phyloP scores from a whole-genome alignment of 2,113 vertebrate genomes.

The Elephantulus edwardii region DNA sequence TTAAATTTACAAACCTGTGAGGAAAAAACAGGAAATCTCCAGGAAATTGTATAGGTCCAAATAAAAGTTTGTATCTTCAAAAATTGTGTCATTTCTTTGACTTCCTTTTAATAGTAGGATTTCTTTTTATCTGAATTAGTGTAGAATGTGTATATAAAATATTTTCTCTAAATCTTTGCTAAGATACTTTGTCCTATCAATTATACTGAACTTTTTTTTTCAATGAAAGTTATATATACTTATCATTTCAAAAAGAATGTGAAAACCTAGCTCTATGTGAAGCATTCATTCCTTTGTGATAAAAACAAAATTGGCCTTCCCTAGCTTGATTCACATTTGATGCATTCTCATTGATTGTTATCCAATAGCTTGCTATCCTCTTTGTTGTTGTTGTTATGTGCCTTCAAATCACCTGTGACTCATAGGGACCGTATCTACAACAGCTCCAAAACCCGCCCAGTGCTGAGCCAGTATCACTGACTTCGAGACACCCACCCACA shows the following conservation, averaged over 20 bases:
- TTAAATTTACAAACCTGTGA: neutral
- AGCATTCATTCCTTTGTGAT: neutral
- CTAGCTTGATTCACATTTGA: constrained; percentile 20
- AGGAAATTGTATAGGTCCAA: neutral
- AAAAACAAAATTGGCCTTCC: constrained; percentile 12
- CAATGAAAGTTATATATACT: neutral
- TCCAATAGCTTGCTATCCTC: neutral
- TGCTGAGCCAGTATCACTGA: too few species aligned
- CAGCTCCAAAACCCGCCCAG: too few species aligned
- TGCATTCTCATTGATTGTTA: neutral
- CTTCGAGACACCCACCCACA: too few species aligned
- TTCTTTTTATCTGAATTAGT: neutral
- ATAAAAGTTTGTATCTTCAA: neutral
- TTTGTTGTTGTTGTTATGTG: too few species aligned
- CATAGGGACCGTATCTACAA: too few species aligned
- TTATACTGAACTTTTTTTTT: neutral
- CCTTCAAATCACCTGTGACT: too few species aligned
- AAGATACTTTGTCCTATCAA: neutral
- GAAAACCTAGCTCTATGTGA: neutral
- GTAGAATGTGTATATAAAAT: neutral
- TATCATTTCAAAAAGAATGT: neutral
- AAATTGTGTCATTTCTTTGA: neutral
- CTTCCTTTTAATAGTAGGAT: neutral
- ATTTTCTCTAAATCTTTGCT: neutral
- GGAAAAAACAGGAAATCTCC: neutral